Conservation (phyloP, 2,113 vertebrate genomes). For the Actenoides lindsayi region DNA sequence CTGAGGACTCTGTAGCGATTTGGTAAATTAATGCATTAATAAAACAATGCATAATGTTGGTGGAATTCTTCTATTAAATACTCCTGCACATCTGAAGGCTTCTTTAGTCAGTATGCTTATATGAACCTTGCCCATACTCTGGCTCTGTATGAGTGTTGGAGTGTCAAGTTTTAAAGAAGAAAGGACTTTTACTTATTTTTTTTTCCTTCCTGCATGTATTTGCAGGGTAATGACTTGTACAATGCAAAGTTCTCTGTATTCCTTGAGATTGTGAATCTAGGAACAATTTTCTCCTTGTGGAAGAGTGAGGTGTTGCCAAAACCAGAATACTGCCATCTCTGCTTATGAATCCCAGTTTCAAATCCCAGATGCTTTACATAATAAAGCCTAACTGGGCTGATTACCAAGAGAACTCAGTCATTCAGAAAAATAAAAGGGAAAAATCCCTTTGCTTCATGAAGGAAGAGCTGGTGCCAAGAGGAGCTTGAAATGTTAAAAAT, state of each 20-base stretch:
- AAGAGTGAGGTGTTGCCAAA: slow-evolving; percentile 56
- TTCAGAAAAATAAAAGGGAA: slow-evolving; percentile 65
- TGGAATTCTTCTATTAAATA: neutral
- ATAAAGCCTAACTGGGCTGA: slow-evolving; percentile 68
- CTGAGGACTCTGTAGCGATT: neutral
- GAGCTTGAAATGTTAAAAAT: slow-evolving; percentile 61
- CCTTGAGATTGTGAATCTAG: slow-evolving; percentile 24
- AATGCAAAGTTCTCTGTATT: slow-evolving; percentile 28
- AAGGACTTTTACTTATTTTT: neutral
- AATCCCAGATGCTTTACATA: slow-evolving; percentile 70
- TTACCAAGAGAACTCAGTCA: slow-evolving; percentile 62
- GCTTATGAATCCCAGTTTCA: slow-evolving; percentile 71
- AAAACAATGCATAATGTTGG: neutral
- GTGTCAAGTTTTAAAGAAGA: neutral
- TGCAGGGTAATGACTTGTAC: neutral
- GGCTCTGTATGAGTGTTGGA: neutral
- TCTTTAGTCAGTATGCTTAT: neutral
- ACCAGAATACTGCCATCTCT: slow-evolving; percentile 59
- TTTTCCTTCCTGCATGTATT: neutral
- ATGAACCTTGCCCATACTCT: neutral
- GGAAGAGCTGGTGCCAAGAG: slow-evolving; percentile 14
- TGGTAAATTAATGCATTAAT: neutral
- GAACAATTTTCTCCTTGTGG: slow-evolving; percentile 59
- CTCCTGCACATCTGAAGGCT: neutral
- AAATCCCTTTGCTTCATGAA: slow-evolving; percentile 47